Percentiles rank a stretch among this genome's conserved stretches.
Evolutionary conservation across 2,888 invertebrate genomes (phyloP).

Genomic region (Acanthosepion pharaonis): DNA sequence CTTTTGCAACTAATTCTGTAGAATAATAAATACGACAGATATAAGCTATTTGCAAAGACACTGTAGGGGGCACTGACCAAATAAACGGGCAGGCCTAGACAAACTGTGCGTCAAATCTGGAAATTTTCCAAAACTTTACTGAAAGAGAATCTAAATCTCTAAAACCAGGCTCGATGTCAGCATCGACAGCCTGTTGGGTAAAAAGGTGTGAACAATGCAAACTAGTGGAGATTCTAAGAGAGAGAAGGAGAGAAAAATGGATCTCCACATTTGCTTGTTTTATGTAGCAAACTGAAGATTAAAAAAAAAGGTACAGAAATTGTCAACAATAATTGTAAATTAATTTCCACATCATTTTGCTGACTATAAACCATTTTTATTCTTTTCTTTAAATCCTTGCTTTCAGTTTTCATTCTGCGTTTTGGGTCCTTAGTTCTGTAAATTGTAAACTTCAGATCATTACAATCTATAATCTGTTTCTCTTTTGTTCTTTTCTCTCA

Average conservation of each 20-base stretch:
- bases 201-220: neutral
- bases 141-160: neutral
- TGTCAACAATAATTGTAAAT: neutral
- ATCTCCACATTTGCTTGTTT: neutral
- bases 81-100: neutral
- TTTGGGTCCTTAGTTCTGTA: neutral
- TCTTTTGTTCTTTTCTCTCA: neutral
- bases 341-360: neutral
- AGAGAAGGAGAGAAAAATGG: neutral
- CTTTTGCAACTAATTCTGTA: neutral
- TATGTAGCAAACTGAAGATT: neutral
- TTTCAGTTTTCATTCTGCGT: neutral
- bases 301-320: neutral
- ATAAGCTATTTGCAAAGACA: constrained; percentile 11
- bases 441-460: neutral
- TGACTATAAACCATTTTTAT: neutral
- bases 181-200: neutral
- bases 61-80: neutral
- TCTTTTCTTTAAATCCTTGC: neutral
- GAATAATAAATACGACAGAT: constrained; percentile 8
- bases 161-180: neutral
- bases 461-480: neutral
- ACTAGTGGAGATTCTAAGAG: neutral
- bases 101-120: constrained; percentile 6
- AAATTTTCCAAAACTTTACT: neutral